Percentiles rank a stretch among this genome's conserved stretches.
These are phyloP conservation scores for Keiferia lycopersicella DNA, from an alignment of 2,888 invertebrate species.

Conservation along the genomic window DNA sequence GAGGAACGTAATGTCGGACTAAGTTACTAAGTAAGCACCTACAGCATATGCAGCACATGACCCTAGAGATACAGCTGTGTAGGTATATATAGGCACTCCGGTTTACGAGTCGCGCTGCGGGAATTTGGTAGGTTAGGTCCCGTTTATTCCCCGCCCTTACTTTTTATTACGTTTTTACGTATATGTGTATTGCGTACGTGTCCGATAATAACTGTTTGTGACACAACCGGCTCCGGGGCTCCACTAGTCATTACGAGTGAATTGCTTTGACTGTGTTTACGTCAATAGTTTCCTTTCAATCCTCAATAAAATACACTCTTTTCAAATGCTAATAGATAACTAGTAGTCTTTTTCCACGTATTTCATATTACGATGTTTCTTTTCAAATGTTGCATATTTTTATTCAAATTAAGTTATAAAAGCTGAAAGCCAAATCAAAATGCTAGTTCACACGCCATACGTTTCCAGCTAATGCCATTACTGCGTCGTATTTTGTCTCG, in stretches of 20 bases:
- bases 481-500: slow-evolving; percentile 19
- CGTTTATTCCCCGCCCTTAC: slow-evolving; percentile 23
- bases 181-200: slow-evolving; percentile 28
- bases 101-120: slow-evolving; percentile 20
- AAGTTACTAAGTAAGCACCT: slow-evolving; percentile 15
- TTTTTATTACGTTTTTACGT: slow-evolving; percentile 33
- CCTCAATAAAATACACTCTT: neutral
- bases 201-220: slow-evolving; percentile 29
- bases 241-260: slow-evolving; percentile 18
- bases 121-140: slow-evolving; percentile 20
- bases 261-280: neutral
- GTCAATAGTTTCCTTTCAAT: neutral
- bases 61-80: neutral
- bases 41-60: slow-evolving; percentile 9
- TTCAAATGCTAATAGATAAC: slow-evolving; percentile 4
- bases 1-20: slow-evolving; percentile 17
- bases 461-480: slow-evolving; percentile 15
- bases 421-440: slow-evolving; percentile 1
- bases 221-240: slow-evolving; percentile 21
- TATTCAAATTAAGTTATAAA: neutral
- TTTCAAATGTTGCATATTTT: neutral
- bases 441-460: slow-evolving; percentile 7
- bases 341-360: neutral
- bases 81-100: neutral
- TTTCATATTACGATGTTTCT: neutral